Conservation (phyloP, 2,888 invertebrate genomes). For the Hofmannophila pseudospretella region DNA sequence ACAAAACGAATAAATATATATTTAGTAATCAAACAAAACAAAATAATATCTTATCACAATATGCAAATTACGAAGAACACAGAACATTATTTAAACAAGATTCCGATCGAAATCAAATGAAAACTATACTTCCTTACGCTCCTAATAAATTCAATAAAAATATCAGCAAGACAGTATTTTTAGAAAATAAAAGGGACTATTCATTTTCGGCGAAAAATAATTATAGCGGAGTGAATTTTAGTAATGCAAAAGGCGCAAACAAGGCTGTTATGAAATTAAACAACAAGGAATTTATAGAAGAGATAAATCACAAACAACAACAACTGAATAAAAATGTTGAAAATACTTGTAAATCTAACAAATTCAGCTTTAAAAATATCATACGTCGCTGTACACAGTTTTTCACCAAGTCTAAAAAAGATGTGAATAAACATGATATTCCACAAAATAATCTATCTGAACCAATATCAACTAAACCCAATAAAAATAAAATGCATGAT, state of each 20-base stretch:
- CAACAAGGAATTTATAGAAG: not conserved
- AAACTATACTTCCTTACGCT: conserved; percentile 32
- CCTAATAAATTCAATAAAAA: conserved; percentile 32
- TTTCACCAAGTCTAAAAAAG: conserved; percentile 2
- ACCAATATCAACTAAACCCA: too few relatives aligned
- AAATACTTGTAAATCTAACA: not conserved
- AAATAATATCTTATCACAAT: conserved; percentile 5
- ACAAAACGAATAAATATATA: too few relatives aligned
- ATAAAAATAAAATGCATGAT: too few relatives aligned
- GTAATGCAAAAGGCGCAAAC: not conserved
- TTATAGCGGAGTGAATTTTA: too few relatives aligned
- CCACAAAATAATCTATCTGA: too few relatives aligned
- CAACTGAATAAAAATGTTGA: not conserved
- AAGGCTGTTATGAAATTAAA: not conserved
- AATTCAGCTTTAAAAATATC: not conserved
- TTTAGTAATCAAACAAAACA: not conserved
- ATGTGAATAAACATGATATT: not conserved
- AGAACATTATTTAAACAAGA: too few relatives aligned
- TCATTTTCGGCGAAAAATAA: too few relatives aligned
- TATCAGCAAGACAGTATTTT: conserved; percentile 22
- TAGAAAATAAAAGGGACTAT: too few relatives aligned
- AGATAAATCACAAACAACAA: not conserved
- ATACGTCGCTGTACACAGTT: conserved; percentile 8
- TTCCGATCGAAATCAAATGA: conserved; percentile 17
- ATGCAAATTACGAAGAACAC: conserved; percentile 1